phyloP scores from a whole-genome alignment of 2,113 vertebrate genomes.

The Daphoenositta chrysoptera region DNA sequence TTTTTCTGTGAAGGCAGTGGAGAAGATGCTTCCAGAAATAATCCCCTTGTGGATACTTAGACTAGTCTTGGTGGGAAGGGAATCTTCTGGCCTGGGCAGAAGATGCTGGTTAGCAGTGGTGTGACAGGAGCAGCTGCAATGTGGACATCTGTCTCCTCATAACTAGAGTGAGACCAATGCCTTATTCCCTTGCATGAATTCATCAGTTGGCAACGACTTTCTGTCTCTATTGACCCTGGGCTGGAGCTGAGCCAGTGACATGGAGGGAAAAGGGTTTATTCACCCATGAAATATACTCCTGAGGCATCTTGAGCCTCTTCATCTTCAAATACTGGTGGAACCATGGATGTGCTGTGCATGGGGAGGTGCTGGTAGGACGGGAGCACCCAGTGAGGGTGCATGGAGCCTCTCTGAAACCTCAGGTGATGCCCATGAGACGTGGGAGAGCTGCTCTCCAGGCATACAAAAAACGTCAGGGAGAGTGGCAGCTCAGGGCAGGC shows the following conservation, averaged over 20 bases:
- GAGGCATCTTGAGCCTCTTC: background rate
- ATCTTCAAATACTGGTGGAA: background rate
- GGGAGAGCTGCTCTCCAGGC: background rate
- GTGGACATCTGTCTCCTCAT: background rate
- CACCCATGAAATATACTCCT: background rate
- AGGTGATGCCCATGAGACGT: background rate
- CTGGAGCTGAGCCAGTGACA: background rate
- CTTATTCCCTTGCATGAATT: background rate
- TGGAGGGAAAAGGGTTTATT: background rate
- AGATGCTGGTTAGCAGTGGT: background rate
- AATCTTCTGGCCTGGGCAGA: background rate
- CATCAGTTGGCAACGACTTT: background rate
- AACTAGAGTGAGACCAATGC: background rate
- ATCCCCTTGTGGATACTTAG: too few relatives aligned
- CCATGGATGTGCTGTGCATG: background rate
- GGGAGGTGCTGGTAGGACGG: background rate
- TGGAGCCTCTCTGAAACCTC: fast-evolving
- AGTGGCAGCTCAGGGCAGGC: background rate
- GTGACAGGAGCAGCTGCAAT: background rate
- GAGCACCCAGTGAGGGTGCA: background rate
- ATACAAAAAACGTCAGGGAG: background rate
- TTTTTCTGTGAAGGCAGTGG: background rate
- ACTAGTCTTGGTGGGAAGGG: background rate
- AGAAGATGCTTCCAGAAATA: background rate
- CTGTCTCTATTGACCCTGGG: background rate